Percentiles rank a stretch among this genome's conserved stretches.
phyloP scores from a whole-genome alignment of 2,797 vertebrate genomes.

The Helostoma temminkii region DNA sequence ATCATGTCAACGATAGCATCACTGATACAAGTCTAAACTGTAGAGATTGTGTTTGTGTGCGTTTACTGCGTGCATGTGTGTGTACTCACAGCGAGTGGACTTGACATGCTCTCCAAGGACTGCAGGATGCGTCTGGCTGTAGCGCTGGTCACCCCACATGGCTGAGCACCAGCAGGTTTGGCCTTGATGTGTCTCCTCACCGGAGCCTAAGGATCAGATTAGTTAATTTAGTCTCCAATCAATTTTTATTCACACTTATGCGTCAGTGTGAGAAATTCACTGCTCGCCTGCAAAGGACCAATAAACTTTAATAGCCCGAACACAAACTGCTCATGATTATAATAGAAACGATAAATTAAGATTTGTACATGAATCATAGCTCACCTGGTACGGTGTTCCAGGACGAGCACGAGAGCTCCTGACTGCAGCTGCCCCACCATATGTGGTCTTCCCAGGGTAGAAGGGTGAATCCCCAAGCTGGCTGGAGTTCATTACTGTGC shows the following conservation, averaged over 20 bases:
- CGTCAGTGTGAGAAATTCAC: background rate
- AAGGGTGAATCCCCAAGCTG: slow-evolving; percentile 96
- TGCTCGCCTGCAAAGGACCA: background rate
- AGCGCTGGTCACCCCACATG: slow-evolving; percentile 95
- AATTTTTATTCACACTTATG: slow-evolving; percentile 5
- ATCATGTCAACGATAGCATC: background rate
- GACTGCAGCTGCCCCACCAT: slow-evolving; percentile 92
- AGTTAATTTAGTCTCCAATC: slow-evolving; percentile 28
- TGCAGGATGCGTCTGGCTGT: slow-evolving; percentile 95
- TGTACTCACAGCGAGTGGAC: slow-evolving; percentile 91
- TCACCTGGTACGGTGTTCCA: slow-evolving; percentile 92
- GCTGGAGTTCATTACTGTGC: slow-evolving; percentile 90
- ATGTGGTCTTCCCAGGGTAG: slow-evolving; percentile 97
- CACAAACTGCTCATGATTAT: background rate
- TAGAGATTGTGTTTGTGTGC: background rate
- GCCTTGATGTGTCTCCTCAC: slow-evolving; percentile 95
- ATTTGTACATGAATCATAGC: background rate
- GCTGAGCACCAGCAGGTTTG: slow-evolving; percentile 89
- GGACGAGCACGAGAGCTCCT: slow-evolving; percentile 83
- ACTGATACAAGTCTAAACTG: background rate
- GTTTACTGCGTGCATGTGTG: background rate
- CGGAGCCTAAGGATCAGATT: slow-evolving; percentile 84
- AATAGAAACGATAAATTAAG: background rate
- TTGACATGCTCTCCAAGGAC: slow-evolving; percentile 98
- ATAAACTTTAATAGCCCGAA: background rate